Evolutionary conservation across 2,113 vertebrate species (phyloP).

Genomic region (Cavia porcellus): DNA sequence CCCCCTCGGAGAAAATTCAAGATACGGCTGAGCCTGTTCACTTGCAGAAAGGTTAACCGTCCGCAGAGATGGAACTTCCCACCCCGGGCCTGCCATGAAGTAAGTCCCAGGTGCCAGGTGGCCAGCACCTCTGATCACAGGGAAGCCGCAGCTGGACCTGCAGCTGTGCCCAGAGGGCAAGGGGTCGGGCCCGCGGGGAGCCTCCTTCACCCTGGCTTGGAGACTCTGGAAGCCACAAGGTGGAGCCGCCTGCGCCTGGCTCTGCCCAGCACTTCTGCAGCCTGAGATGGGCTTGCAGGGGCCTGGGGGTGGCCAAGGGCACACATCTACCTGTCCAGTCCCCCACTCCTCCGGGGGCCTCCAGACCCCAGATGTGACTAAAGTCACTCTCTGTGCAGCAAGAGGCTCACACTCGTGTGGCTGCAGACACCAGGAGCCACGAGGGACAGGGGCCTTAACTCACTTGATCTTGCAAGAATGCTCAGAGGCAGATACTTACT

Average conservation of each 20-base stretch:
- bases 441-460: background rate
- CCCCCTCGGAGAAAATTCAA: background rate
- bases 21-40: accelerated
- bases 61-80: background rate
- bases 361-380: accelerated
- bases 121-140: background rate
- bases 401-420: background rate
- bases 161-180: too few relatives aligned
- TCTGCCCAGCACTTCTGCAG: background rate
- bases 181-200: background rate
- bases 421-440: background rate
- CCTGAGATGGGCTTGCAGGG: too few relatives aligned
- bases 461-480: accelerated
- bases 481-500: too few relatives aligned
- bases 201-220: background rate
- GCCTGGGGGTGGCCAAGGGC: background rate
- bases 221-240: background rate
- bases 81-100: accelerated
- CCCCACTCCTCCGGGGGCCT: accelerated
- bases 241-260: accelerated
- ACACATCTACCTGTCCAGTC: accelerated
- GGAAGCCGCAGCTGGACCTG: background rate
- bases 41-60: accelerated
- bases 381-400: background rate
- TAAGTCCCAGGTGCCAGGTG: background rate